Evolutionary conservation across 1,140 invertebrate species (phyloP), one percentile per base, ranked within the genome.

Genomic region (Plectus sambesii): DNA sequence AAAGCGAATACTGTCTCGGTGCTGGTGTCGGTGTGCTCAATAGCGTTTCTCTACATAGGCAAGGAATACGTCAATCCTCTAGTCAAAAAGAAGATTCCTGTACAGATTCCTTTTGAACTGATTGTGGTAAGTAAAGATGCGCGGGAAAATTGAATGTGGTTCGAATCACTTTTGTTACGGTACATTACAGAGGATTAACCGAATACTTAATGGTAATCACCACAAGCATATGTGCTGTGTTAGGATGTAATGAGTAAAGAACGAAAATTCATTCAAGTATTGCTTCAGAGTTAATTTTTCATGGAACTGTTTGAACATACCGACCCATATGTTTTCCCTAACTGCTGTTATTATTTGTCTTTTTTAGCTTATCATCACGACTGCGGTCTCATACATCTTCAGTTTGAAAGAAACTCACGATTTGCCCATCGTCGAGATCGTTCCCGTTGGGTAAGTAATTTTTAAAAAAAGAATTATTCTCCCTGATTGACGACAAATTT

Each of bases 381-480:
- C 66, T 3, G 5, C 61, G 19, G 19, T 70, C 23, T 55, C 60
- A 15, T 42, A 51, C 35, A 35, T 63, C 2, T 54, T 58, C 3
- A 50, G 68, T 25, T 41, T 70, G 8, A 23, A 60, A 19, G 47
- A 57, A 6, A 37, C 47, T 12, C 59, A 49, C 35, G 39, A 55
- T 25, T 50, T 71, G 2, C 48, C 58, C 17, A 61, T 66, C 29
- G 63, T 66, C 19, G 26, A 53, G 6, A 33, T 58, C 19, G 59
- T 66, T 36, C 59, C 65, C 2, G 59, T 58, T 8, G 65, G 63
- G 62, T 65, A 47, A 8, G 38, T n/a, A n/a, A n/a, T n/a, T n/a
- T n/a, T n/a, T n/a, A n/a, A n/a, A n/a, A n/a, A n/a, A n/a, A n/a
- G n/a, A n/a, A n/a, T n/a, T n/a, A n/a, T n/a, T n/a, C n/a, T n/a